Conservation (phyloP, 1,140 invertebrate species). For the Trachymyrmex cornetzi region DNA sequence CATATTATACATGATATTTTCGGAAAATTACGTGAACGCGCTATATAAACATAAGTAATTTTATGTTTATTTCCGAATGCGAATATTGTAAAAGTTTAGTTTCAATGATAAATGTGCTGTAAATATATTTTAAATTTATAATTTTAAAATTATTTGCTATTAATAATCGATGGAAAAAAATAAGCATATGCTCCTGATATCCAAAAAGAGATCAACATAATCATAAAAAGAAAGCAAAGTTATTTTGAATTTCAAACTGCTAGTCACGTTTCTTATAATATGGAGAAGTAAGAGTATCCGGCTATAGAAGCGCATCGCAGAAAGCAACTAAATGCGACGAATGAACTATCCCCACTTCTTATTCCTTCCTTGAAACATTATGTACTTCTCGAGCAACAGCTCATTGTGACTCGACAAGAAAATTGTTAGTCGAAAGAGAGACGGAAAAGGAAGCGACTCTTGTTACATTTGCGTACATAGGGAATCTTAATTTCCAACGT, state of each 20-base stretch:
- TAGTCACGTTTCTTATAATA: conserved; percentile 12
- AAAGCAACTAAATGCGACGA: conserved; percentile 71
- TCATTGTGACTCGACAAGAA: conserved; percentile 16
- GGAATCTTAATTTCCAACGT: conserved; percentile 74
- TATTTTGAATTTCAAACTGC: conserved; percentile 24
- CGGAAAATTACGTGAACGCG: too few species aligned
- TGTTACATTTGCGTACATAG: conserved; percentile 65
- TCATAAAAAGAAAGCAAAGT: neutral
- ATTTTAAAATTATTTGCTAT: neutral
- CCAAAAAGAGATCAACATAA: neutral
- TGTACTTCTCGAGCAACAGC: conserved; percentile 9
- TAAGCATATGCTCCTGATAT: neutral
- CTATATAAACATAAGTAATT: neutral
- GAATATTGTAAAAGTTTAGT: neutral
- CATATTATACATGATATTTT: neutral
- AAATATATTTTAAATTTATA: neutral
- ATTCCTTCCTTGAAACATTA: conserved; percentile 9
- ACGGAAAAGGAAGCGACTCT: conserved; percentile 4
- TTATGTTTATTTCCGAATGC: neutral
- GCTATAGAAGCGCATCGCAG: conserved; percentile 20
- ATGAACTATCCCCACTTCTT: conserved; percentile 49
- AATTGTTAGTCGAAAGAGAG: conserved; percentile 35
- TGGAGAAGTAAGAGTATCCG: conserved; percentile 24
- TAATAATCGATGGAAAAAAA: neutral
- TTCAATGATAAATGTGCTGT: conserved; percentile 45